Percentiles rank a stretch among this genome's conserved stretches.
Conservation (phyloP, 2,113 vertebrate species). For the Chionomys nivalis region DNA sequence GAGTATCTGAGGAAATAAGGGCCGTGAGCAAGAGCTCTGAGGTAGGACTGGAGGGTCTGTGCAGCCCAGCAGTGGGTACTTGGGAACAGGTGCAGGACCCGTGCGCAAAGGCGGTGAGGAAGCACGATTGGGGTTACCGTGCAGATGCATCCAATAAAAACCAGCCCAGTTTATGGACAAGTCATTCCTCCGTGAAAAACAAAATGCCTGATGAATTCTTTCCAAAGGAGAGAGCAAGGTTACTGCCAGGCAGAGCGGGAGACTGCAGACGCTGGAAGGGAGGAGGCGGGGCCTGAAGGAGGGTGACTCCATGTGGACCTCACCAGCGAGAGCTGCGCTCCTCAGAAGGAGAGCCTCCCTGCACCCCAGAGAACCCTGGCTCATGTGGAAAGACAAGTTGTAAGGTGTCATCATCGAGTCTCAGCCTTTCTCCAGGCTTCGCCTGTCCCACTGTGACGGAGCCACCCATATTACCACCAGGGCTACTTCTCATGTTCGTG, state of each 20-base stretch:
- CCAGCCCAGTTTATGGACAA: conserved; percentile 40
- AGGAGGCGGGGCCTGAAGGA: background rate
- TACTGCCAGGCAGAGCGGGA: conserved; percentile 34
- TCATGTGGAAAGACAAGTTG: background rate
- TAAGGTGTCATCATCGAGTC: background rate
- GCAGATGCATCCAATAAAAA: conserved; percentile 25
- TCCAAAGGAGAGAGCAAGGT: conserved; percentile 59
- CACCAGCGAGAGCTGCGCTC: background rate
- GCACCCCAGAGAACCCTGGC: background rate
- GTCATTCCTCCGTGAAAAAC: conserved; percentile 53
- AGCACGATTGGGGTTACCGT: conserved; percentile 61
- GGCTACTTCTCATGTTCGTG: background rate
- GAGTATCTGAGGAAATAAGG: background rate
- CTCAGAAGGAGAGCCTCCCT: background rate
- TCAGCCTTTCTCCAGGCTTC: background rate
- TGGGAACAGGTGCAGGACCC: background rate
- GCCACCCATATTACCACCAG: background rate
- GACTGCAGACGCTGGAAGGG: background rate
- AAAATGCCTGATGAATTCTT: conserved; percentile 49
- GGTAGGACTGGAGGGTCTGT: conserved; percentile 84
- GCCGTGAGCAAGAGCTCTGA: conserved; percentile 76
- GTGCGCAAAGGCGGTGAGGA: background rate
- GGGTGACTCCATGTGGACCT: background rate
- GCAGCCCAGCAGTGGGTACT: conserved; percentile 6
- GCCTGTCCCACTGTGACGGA: accelerated